phyloP scores from a whole-genome alignment of 2,797 vertebrate species.

The Vespertilio murinus region DNA sequence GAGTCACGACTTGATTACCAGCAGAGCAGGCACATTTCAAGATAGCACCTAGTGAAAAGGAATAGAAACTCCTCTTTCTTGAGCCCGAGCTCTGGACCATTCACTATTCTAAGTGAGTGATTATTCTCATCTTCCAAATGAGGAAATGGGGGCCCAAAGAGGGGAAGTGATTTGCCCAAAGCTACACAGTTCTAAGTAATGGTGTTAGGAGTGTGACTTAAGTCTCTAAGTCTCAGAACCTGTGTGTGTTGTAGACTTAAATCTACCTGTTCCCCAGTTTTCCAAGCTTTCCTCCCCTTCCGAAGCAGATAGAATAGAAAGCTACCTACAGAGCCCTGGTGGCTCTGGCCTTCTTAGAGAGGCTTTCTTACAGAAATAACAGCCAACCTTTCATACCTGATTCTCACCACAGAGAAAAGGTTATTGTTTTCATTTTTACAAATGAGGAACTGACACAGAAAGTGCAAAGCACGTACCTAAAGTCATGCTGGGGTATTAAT shows the following conservation, averaged over 20 bases:
- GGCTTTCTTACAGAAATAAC: not conserved
- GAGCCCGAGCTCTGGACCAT: not conserved
- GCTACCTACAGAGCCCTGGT: not conserved
- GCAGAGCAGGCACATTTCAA: not conserved
- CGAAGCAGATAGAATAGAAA: not conserved
- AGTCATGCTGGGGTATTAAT: not conserved
- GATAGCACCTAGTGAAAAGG: not conserved
- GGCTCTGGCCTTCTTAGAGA: not conserved
- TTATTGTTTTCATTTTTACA: slow-evolving; percentile 8
- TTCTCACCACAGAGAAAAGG: slow-evolving; percentile 15
- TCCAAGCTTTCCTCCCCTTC: not conserved
- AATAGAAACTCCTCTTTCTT: not conserved
- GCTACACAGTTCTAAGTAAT: not conserved
- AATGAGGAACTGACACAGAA: not conserved
- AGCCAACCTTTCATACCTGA: not conserved
- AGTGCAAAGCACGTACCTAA: slow-evolving; percentile 8
- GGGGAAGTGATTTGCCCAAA: not conserved
- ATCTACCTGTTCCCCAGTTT: not conserved
- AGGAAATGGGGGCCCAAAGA: not conserved
- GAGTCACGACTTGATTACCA: not conserved
- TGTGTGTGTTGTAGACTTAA: not conserved
- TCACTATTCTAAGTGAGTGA: not conserved
- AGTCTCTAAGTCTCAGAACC: not conserved
- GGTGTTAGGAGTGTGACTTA: not conserved
- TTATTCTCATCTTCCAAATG: not conserved